Evolutionary conservation across 2,888 invertebrate species (phyloP), one percentile per base, ranked within the genome.

Genomic region (Sceliomorpha sp.): DNA sequence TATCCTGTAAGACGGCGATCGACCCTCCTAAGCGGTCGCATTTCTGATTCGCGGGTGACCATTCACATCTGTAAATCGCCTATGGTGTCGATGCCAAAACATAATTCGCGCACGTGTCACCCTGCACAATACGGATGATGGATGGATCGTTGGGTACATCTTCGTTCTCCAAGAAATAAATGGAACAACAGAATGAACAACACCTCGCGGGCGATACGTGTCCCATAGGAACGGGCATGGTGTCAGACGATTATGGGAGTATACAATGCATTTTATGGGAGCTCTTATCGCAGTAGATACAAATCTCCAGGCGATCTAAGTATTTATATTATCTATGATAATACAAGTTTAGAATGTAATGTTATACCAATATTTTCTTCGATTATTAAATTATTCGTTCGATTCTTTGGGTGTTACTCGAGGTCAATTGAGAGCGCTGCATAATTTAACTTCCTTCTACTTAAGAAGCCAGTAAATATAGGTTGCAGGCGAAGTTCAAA

Each of bases 41-140:
- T 55, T 55, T 59, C 47, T 40, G 14, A 62, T 67, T 67, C 67
- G 70, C 70, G 66, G 53, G 36, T 58, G 10, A 39, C 36, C 45
- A 48, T 58, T 67, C 26, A 58, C 17, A 47, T 63, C 55, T 59
- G 67, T 51, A 62, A 63, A 34, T 40, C 17, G 48, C 24, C 55
- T 48, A 48, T 59, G 48, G 44, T 10, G 48, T 56, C 31, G 27
- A 24, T 70, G 70, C 70, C 70, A 71, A 67, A 71, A 71, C 67
- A 71, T 50, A 63, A 45, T 71, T 59, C 55, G 67, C 55, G 42
- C 44, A 27, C 36, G 42, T 36, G 55, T 55, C 55, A 36, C 9
- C 27, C 9, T 12, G 50, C 14, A 67, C 31, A 63, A 59, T 45
- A 15, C 20, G 26, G 14, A 55, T 71, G 71, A 71, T 71, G 26